Evolutionary conservation across 2,113 vertebrate genomes (phyloP).

Genomic region (Oplegnathus fasciatus): DNA sequence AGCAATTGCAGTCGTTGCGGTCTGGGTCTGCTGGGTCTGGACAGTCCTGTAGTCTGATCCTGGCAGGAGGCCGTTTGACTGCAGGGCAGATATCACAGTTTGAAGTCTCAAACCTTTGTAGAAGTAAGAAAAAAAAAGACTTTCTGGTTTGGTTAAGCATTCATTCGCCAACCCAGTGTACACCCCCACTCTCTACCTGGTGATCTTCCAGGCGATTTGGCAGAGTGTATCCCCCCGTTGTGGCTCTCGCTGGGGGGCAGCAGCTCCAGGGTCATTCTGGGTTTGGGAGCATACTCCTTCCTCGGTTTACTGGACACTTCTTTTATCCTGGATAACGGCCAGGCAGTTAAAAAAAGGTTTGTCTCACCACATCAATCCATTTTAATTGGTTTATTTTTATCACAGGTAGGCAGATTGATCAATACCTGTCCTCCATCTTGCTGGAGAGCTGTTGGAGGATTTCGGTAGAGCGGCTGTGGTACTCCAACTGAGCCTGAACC

Average conservation of each 20-base stretch:
- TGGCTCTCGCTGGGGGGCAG: slow-evolving; percentile 89
- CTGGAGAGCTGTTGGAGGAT: slow-evolving; percentile 93
- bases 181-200: slow-evolving; percentile 70
- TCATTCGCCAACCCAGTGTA: not conserved
- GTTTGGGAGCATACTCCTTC: slow-evolving; percentile 93
- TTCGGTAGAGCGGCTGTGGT: slow-evolving; percentile 93
- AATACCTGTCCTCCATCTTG: slow-evolving; percentile 93
- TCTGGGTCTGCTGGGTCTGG: no score
- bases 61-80: no score
- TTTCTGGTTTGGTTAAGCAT: not conserved
- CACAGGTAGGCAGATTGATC: not conserved
- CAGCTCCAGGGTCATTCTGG: slow-evolving; percentile 92
- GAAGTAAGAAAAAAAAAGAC: no score
- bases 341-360: not conserved
- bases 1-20: no score
- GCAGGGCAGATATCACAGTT: no score
- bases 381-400: not conserved
- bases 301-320: slow-evolving; percentile 92
- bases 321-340: slow-evolving; percentile 88
- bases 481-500: slow-evolving; percentile 95
- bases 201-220: slow-evolving; percentile 89
- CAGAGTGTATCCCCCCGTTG: slow-evolving; percentile 93
- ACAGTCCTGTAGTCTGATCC: no score
- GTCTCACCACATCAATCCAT: not conserved
- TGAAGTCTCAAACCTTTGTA: no score